These are phyloP conservation scores for Melolontha melolontha DNA, from an alignment of 2,888 invertebrate species.

Conservation along the genomic window DNA sequence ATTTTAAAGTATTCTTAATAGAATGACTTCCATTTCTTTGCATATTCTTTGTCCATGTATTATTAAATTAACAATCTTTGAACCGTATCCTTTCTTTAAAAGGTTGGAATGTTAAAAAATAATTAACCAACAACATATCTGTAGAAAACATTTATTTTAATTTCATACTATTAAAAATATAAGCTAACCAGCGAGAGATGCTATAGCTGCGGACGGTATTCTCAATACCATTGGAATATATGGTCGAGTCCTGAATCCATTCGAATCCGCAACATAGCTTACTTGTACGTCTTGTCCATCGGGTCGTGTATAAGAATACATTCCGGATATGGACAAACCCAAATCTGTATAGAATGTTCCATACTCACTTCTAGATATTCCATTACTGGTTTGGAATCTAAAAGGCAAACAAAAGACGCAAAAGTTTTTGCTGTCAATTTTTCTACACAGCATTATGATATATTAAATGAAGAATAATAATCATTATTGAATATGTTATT, in stretches of 20 bases:
- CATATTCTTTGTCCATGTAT: too few relatives aligned
- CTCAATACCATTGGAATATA: not conserved
- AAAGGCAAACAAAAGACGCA: not conserved
- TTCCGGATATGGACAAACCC: conserved; percentile 31
- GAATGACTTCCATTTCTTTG: too few relatives aligned
- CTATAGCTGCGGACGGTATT: conserved; percentile 31
- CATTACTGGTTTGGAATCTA: conserved; percentile 34
- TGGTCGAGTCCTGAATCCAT: conserved; percentile 35
- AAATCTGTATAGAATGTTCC: conserved; percentile 24
- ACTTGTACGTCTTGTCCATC: conserved; percentile 25
- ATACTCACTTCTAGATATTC: conserved; percentile 26
- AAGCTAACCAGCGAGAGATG: conserved; percentile 32
- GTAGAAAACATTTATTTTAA: not conserved
- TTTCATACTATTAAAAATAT: not conserved
- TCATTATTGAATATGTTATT: too few relatives aligned
- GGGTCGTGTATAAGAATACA: conserved; percentile 32
- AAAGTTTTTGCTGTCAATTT: too few relatives aligned
- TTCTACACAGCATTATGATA: too few relatives aligned
- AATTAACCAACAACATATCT: not conserved
- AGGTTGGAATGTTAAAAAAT: too few relatives aligned
- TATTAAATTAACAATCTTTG: too few relatives aligned
- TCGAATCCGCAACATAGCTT: conserved; percentile 30
- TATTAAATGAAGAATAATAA: too few relatives aligned
- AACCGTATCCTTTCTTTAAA: too few relatives aligned
- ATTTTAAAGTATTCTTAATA: too few relatives aligned